Percentiles rank a stretch among this genome's conserved stretches.
Evolutionary conservation across 1,140 invertebrate species (phyloP).

Genomic region (Amphibalanus amphitrite): DNA sequence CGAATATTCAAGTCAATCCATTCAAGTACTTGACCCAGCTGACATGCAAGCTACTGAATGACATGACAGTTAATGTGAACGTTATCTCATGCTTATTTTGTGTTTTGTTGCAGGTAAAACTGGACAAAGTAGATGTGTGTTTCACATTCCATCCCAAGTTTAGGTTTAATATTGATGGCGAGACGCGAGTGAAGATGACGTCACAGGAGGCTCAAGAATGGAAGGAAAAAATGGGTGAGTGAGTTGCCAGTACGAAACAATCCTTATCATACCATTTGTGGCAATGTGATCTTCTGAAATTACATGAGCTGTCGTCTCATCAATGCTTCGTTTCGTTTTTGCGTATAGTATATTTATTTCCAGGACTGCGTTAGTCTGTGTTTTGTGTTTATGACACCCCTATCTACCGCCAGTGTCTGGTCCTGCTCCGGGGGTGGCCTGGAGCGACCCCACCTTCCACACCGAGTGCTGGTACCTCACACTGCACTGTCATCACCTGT

Average conservation of each 20-base stretch:
- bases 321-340: too few species aligned
- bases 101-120: neutral
- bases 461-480: constrained; percentile 95
- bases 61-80: too few species aligned
- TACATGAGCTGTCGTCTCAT: too few species aligned
- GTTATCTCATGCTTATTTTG: too few species aligned
- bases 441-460: constrained; percentile 53
- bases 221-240: neutral
- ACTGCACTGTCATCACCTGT: constrained; percentile 78
- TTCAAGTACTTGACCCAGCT: too few species aligned
- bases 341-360: too few species aligned
- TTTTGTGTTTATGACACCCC: neutral
- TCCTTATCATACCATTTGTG: too few species aligned
- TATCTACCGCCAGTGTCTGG: neutral
- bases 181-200: constrained; percentile 11
- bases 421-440: constrained; percentile 9
- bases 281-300: too few species aligned
- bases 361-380: too few species aligned
- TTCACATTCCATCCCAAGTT: constrained; percentile 5
- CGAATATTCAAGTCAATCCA: too few species aligned
- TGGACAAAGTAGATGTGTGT: constrained; percentile 36
- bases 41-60: too few species aligned
- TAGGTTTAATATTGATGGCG: neutral
- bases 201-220: constrained; percentile 7
- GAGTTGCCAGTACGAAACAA: too few species aligned